Percentiles rank a stretch among this genome's conserved stretches.
Conservation (phyloP, 1,140 invertebrate species). For the Hyposmocoma kahamanoa region DNA sequence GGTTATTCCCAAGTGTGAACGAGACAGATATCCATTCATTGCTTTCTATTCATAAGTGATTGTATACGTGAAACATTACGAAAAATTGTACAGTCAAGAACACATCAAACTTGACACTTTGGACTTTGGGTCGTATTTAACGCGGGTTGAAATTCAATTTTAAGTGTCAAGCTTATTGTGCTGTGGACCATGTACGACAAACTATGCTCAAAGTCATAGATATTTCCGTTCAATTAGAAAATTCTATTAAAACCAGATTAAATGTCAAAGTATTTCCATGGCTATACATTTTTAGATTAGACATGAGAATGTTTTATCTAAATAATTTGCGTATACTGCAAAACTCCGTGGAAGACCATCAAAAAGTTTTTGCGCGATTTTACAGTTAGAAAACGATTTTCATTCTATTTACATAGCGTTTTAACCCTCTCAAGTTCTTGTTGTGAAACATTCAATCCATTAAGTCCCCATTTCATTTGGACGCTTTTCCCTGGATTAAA, state of each 20-base stretch:
- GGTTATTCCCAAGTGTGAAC: slow-evolving; percentile 66
- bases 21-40: slow-evolving; percentile 59
- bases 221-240: too few relatives aligned
- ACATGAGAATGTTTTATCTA: slow-evolving; percentile 6
- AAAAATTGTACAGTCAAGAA: neutral
- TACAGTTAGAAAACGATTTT: slow-evolving; percentile 42
- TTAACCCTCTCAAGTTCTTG: slow-evolving; percentile 34
- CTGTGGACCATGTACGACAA: too few relatives aligned
- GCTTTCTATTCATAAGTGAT: slow-evolving; percentile 54
- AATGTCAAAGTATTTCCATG: too few relatives aligned
- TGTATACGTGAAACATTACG: slow-evolving; percentile 45
- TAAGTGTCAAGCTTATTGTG: too few relatives aligned
- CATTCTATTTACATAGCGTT: slow-evolving; percentile 44
- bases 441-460: slow-evolving; percentile 41
- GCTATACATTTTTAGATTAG: too few relatives aligned
- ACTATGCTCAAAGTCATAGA: too few relatives aligned
- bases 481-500: neutral
- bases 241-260: too few relatives aligned
- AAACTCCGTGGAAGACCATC: slow-evolving; percentile 24
- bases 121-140: too few relatives aligned
- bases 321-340: slow-evolving; percentile 24
- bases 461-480: slow-evolving; percentile 24
- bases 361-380: slow-evolving; percentile 43
- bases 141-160: too few relatives aligned
- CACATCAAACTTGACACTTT: neutral